Conservation (phyloP, 2,113 vertebrate genomes). For the Malurus cyaneus region DNA sequence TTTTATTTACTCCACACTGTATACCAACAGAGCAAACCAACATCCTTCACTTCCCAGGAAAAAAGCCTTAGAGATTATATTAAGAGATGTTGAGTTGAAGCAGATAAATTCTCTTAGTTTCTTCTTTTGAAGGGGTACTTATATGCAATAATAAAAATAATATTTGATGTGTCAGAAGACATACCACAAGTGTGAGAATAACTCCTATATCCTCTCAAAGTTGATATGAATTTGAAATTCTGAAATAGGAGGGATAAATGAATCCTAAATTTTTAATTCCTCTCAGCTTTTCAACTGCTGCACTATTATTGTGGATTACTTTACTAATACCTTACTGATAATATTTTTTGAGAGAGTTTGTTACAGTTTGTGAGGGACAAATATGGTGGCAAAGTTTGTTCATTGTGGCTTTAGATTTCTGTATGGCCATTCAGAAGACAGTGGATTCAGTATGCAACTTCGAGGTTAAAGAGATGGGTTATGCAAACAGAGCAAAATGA, state of each 20-base stretch:
- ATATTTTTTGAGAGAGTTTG: background rate
- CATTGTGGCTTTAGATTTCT: background rate
- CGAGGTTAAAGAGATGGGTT: background rate
- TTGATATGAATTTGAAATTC: background rate
- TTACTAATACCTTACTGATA: background rate
- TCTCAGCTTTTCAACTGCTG: background rate
- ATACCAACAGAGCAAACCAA: background rate
- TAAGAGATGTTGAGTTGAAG: background rate
- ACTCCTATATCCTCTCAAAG: background rate
- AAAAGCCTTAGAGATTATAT: background rate
- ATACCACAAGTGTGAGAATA: background rate
- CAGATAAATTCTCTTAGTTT: background rate
- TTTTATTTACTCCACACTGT: background rate
- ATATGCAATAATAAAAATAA: background rate
- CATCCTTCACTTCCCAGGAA: background rate
- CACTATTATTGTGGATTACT: background rate
- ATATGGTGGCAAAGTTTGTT: background rate
- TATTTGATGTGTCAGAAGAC: background rate
- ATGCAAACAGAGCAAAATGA: background rate
- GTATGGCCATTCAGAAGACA: background rate
- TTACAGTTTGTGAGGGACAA: background rate
- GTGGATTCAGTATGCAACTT: background rate
- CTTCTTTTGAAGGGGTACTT: background rate
- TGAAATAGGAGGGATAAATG: background rate
- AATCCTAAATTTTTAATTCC: background rate